Conservation (phyloP, 2,113 vertebrate species). For the Protobothrops flavoviridis region DNA sequence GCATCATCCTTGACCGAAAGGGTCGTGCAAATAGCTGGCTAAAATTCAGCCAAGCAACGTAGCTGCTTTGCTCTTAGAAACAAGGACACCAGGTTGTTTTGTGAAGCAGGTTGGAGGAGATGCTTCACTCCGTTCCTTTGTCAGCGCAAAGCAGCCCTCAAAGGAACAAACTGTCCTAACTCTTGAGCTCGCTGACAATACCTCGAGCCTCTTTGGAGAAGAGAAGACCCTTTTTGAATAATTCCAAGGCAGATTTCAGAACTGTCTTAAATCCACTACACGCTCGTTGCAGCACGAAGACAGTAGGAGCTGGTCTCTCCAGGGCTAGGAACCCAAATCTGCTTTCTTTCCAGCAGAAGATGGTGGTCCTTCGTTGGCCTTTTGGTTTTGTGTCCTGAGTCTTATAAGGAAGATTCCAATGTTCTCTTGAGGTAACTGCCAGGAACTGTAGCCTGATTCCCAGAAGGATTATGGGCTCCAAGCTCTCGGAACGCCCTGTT, state of each 20-base stretch:
- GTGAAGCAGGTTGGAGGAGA: not conserved
- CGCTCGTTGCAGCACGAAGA: not conserved
- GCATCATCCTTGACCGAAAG: not conserved
- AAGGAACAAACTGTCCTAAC: not conserved
- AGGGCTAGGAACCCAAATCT: not conserved
- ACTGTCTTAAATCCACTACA: not conserved
- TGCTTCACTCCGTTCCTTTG: not conserved
- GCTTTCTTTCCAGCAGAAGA: not conserved
- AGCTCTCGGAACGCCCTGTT: not conserved
- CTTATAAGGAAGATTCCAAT: conserved; percentile 61
- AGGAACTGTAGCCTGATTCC: conserved; percentile 58
- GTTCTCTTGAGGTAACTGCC: conserved; percentile 32
- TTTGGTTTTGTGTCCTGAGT: conserved; percentile 18
- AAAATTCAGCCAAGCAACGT: not conserved
- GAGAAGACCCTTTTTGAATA: not conserved
- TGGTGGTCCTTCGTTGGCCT: not conserved
- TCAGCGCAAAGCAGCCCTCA: not conserved
- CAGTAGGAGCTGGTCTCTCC: not conserved
- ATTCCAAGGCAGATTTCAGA: not conserved
- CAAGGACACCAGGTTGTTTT: not conserved
- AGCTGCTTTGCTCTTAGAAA: not conserved
- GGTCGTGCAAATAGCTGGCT: not conserved
- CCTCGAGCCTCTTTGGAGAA: not conserved
- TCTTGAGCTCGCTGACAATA: not conserved
- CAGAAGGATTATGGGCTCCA: conserved; percentile 45